Base-by-base conservation (phyloP, 2,888 invertebrate species). In the Agrotis ipsilon region DNA sequence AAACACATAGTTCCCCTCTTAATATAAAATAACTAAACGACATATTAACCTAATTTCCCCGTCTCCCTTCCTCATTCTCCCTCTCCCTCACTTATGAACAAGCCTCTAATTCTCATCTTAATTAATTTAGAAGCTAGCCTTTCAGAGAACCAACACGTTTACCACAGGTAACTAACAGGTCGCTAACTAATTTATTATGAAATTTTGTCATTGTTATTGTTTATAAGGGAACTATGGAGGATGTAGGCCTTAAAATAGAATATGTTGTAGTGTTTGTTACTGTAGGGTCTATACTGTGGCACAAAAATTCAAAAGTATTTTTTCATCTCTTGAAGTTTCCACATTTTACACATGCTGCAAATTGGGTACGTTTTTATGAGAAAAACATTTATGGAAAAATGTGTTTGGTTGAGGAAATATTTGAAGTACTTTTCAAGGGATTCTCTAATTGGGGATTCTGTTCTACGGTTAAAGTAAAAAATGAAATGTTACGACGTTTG, bases 151-250 rank as follows among this genome's bases (percentile, higher is more conserved):
- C 70, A 60, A 63, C 75, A 63, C 43, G 67, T 61, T 72, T 64
- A 69, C 78, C 81, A 76, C n/a, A n/a, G n/a, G 61, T 62, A n/a
- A n/a, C n/a, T n/a, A n/a, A n/a, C n/a, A n/a, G n/a, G 80, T 69
- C 75, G 69, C 59, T 45, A 24, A 48, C 72, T 76, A 79, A 79
- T 72, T 76, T 79, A 76, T 78, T 75, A 75, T 76, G 64, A 75
- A 78, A 80, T 79, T 75, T 65, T 52, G 77, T 43, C 77, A 72
- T 79, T 80, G 81, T 80, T 68, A 68, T 79, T 79, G 81, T 80
- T 67, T 76, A 65, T 68, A 21, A 19, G 48, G 32, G 51, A 65
- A 68, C 51, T 59, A 52, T 80, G 27, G 32, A 32, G 39, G 32
- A 78, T 32, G 21, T 79, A 19, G 3, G 24, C 49, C 48, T 58